Evolutionary conservation across 2,797 vertebrate species (phyloP).

Genomic region (Thamnophis elegans): DNA sequence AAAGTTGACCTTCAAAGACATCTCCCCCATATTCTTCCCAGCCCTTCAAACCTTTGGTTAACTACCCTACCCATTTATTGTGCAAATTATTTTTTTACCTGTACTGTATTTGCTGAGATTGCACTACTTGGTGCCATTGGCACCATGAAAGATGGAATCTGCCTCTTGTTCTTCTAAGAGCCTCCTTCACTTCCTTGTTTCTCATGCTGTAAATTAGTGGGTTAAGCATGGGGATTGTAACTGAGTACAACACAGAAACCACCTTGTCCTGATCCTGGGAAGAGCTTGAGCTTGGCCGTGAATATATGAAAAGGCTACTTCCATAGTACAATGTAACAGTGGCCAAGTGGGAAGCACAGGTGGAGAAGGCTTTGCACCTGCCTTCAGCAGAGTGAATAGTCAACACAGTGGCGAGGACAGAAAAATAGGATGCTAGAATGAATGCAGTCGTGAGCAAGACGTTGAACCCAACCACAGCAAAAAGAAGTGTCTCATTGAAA

Average conservation of each 20-base stretch:
- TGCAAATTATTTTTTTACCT: too few species aligned
- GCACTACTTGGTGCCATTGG: background rate
- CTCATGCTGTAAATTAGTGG: background rate
- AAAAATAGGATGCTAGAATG: conserved; percentile 18
- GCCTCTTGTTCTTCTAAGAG: background rate
- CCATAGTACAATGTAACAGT: background rate
- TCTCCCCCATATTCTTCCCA: background rate
- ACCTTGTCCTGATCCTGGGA: background rate
- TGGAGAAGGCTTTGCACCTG: background rate
- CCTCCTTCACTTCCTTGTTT: conserved; percentile 1
- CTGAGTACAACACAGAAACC: background rate
- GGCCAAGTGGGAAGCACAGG: background rate
- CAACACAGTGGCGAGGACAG: conserved; percentile 20
- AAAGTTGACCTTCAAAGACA: background rate
- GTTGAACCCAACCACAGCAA: background rate
- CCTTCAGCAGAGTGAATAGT: background rate
- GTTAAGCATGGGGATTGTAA: background rate
- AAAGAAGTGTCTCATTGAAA: conserved; percentile 11
- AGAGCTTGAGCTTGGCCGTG: background rate
- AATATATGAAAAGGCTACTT: background rate
- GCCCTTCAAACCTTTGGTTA: background rate
- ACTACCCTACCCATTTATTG: background rate
- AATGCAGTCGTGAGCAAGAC: background rate
- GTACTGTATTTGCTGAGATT: background rate
- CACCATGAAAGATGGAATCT: background rate